Evolutionary conservation across 2,888 invertebrate species (phyloP), one percentile per base, ranked within the genome.

Genomic region (Thyatira batis): DNA sequence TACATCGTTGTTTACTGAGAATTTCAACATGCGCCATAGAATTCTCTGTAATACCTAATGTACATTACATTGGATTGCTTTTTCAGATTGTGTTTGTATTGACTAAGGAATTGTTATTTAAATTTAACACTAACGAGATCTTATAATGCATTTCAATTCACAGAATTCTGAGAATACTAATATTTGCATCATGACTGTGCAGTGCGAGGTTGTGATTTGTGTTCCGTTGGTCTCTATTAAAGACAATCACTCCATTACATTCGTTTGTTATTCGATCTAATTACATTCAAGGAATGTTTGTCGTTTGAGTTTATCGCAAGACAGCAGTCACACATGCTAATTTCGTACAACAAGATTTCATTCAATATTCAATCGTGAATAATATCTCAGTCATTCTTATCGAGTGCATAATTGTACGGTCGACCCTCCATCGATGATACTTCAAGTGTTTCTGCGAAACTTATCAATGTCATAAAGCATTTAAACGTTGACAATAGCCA

Each of bases 401-500:
- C 20, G 23, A 52, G 49, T 17, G 39, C 20, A 51, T 59, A 51
- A 55, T 43, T 54, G 17, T 57, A 63, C 63, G 55, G 27, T 55
- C 53, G 55, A 53, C 48, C 52, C 53, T 55, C 61, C 54, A 72
- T 70, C 61, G 62, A 56, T 55, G 55, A 46, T 51, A 60, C 39
- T 39, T 59, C 46, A 65, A 67, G 60, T 65, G 55, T 51, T 76
- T 71, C 71, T 56, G 61, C 63, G 72, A 71, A 72, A 48, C 50
- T 51, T 52, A 68, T 61, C 60, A 67, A 58, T 69, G 67, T 75
- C 72, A 66, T 69, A 74, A 70, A 69, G 73, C 68, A 72, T 70
- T 39, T 71, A 67, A 74, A 67, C 60, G 65, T 60, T 69, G 74
- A 85, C 83, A 85, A 85, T 82, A 79, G 82, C 71, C 61, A 58